phyloP scores from a whole-genome alignment of 2,888 invertebrate genomes.

The Pyrgus malvae region DNA sequence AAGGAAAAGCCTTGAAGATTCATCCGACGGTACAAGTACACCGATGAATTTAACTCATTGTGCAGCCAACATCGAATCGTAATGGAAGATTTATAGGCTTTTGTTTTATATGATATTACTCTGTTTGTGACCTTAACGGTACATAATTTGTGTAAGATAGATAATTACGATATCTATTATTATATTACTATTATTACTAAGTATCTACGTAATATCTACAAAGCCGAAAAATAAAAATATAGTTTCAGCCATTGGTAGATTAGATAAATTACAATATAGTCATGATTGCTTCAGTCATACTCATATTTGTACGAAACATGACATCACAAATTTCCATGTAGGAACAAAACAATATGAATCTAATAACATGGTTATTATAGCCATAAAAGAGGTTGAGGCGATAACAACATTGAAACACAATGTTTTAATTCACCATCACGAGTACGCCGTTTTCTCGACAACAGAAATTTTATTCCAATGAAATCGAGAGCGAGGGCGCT shows the following conservation, averaged over 20 bases:
- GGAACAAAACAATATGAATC: constrained; percentile 18
- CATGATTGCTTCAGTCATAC: too few relatives aligned
- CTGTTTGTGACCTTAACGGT: not conserved
- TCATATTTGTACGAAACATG: constrained; percentile 13
- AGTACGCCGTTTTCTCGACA: constrained; percentile 22
- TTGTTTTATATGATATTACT: not conserved
- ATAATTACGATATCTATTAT: constrained; percentile 1
- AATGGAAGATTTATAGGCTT: not conserved
- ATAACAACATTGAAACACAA: constrained; percentile 35
- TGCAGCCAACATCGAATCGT: not conserved
- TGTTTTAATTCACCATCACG: constrained; percentile 31
- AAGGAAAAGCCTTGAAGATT: constrained; percentile 54
- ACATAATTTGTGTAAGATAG: not conserved
- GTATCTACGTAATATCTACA: not conserved
- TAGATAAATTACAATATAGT: constrained; percentile 18
- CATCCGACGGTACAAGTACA: constrained; percentile 35
- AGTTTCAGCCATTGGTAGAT: constrained; percentile 2
- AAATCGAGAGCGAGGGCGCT: constrained; percentile 57
- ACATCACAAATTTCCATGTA: constrained; percentile 32
- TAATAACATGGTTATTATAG: constrained; percentile 26
- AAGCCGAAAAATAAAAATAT: not conserved
- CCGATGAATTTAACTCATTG: constrained; percentile 6
- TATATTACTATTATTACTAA: not conserved
- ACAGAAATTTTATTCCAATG: constrained; percentile 40
- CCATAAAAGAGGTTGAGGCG: constrained; percentile 32